Base-by-base conservation (phyloP, 1,140 invertebrate genomes). In the Heliconius congener region DNA sequence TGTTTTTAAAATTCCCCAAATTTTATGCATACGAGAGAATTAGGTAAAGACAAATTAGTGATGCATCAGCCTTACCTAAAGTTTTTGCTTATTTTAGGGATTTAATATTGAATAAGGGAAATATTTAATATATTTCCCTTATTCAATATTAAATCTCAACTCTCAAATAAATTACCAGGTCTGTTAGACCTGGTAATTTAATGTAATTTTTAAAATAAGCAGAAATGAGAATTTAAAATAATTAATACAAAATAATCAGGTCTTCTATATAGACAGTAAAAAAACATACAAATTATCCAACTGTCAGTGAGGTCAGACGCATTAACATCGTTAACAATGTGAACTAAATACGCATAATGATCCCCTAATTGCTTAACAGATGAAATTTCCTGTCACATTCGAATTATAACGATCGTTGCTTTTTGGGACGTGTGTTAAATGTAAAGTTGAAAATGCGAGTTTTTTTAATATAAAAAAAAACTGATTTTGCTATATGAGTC, bases 311-410 rank as follows among this genome's bases (percentile, higher is more conserved):
- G 85, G 84, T 85, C 82, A 81, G 82, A 82, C 75, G 30, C 78
- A 79, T 74, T 79, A 66, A 66, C 60, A 30, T 66, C 60, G 77
- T 82, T 73, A 76, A 79, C 83, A 73, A 84, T 86, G 77, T 83
- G 75, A 78, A 78, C 81, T 87, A 84, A 89, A 86, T 79, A 84
- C 74, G 73, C 79, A 80, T 86, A 84, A 88, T 86, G 82, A 85
- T 82, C 74, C 75, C 81, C 82, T 83, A 80, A 82, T 80, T 85
- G 80, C 66, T 73, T 30, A 30, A 39, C 78, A 70, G 81, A 78
- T 83, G 76, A 77, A 83, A 81, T 84, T 86, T 88, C 85, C 84
- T 85, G 83, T 81, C 77, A 52, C 73, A 70, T 76, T 60, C 72
- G 60, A 73, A 86, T 66, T 66, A 66, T 66, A 66, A 66, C 60